Percentiles rank a stretch among this genome's conserved stretches.
Evolutionary conservation across 1,140 invertebrate species (phyloP).

Genomic region (Drosophila jambulina): DNA sequence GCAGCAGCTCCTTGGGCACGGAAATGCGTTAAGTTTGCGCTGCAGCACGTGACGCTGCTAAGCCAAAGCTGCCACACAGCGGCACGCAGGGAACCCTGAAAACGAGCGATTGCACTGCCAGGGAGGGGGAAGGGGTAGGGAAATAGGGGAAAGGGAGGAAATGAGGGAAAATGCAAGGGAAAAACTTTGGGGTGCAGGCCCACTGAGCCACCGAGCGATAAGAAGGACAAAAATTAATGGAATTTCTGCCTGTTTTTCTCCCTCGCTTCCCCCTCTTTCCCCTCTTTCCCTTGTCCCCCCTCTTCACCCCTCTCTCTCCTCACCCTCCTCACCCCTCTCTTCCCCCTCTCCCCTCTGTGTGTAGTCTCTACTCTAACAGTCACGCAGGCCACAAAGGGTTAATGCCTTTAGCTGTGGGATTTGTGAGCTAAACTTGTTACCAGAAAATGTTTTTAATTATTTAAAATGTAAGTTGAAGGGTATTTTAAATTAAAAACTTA

Average conservation of each 20-base stretch:
- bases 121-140: too few species aligned
- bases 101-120: conserved; percentile 34
- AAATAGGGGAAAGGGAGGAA: background rate
- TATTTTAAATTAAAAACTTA: background rate
- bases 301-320: background rate
- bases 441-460: conserved; percentile 1
- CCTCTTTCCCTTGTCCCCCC: background rate
- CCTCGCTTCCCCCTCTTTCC: background rate
- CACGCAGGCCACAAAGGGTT: conserved; percentile 27
- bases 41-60: conserved; percentile 78
- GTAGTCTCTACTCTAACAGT: conserved; percentile 7
- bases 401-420: background rate
- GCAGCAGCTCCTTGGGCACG: conserved; percentile 54
- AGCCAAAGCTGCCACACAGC: conserved; percentile 81
- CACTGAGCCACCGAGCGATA: conserved; percentile 61
- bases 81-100: conserved; percentile 71
- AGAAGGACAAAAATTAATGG: conserved; percentile 83
- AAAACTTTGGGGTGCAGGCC: conserved; percentile 1
- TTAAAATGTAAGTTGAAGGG: background rate
- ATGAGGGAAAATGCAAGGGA: background rate
- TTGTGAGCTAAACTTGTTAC: background rate
- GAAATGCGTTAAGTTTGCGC: conserved; percentile 83
- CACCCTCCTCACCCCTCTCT: background rate
- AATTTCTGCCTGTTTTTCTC: conserved; percentile 79
- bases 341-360: background rate